phyloP scores from a whole-genome alignment of 2,888 invertebrate genomes.

The Helobdella robusta region DNA sequence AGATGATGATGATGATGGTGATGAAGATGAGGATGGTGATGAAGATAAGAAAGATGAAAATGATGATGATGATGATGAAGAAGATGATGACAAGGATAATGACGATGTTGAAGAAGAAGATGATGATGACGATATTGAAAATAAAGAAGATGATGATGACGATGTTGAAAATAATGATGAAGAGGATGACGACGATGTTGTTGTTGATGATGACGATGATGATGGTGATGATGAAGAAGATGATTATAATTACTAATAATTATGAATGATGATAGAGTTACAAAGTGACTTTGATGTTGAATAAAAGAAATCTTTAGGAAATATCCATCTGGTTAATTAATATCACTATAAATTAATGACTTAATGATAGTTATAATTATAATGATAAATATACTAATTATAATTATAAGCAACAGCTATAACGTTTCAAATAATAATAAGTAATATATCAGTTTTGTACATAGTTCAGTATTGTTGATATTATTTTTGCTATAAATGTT shows the following conservation, averaged over 20 bases:
- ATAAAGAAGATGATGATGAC: not conserved
- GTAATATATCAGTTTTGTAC: too few relatives aligned
- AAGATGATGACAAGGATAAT: not conserved
- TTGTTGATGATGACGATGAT: not conserved
- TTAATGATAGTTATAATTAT: too few relatives aligned
- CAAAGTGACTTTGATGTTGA: too few relatives aligned
- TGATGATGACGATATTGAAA: not conserved
- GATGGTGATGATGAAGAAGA: not conserved
- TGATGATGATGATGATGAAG: not conserved
- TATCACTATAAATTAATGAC: too few relatives aligned
- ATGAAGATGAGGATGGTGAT: not conserved
- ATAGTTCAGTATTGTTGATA: too few relatives aligned
- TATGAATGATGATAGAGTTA: too few relatives aligned
- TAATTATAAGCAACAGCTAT: too few relatives aligned
- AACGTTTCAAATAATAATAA: too few relatives aligned
- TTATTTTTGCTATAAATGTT: too few relatives aligned
- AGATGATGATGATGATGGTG: not conserved
- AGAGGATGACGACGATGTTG: not conserved
- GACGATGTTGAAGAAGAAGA: not conserved
- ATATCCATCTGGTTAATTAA: too few relatives aligned
- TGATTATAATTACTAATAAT: not conserved
- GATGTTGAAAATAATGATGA: not conserved
- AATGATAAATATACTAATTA: too few relatives aligned
- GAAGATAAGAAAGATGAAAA: not conserved
- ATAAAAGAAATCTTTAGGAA: too few relatives aligned